phyloP scores from a whole-genome alignment of 1,140 invertebrate species.

The Colletes gigas region DNA sequence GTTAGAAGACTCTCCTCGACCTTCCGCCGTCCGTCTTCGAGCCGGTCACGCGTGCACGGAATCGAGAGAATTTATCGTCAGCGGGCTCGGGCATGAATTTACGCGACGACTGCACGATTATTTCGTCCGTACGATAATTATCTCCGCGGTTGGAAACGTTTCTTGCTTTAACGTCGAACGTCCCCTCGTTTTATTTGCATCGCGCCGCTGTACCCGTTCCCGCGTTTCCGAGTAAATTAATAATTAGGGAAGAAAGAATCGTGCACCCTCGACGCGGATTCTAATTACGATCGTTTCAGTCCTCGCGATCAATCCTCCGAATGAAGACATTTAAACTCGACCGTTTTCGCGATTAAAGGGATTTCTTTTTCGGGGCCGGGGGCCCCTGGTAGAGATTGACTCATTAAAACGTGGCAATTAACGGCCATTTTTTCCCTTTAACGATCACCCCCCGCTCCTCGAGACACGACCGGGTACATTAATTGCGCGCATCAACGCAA shows the following conservation, averaged over 20 bases:
- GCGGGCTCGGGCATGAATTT: background rate
- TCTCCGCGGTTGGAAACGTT: background rate
- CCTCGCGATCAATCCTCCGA: background rate
- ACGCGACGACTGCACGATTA: slow-evolving; percentile 2
- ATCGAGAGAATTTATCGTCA: background rate
- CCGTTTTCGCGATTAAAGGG: background rate
- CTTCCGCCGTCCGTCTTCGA: background rate
- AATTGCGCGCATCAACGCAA: background rate
- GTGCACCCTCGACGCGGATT: background rate
- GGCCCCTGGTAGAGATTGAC: background rate
- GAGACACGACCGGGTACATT: background rate
- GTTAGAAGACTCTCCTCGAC: no score
- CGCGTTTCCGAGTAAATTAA: background rate
- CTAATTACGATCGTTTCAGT: background rate
- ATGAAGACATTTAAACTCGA: background rate
- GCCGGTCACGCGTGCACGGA: background rate
- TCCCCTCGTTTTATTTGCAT: background rate
- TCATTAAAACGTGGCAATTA: slow-evolving; percentile 8
- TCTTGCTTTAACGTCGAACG: background rate
- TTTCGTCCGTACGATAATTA: slow-evolving; percentile 2
- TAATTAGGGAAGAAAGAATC: slow-evolving; percentile 7
- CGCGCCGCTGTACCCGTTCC: background rate
- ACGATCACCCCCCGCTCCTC: background rate
- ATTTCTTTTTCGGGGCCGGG: background rate
- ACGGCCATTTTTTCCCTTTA: background rate